These are phyloP conservation scores for Macrostomum lignano DNA, from an alignment of 1,140 invertebrate species.

Conservation along the genomic window DNA sequence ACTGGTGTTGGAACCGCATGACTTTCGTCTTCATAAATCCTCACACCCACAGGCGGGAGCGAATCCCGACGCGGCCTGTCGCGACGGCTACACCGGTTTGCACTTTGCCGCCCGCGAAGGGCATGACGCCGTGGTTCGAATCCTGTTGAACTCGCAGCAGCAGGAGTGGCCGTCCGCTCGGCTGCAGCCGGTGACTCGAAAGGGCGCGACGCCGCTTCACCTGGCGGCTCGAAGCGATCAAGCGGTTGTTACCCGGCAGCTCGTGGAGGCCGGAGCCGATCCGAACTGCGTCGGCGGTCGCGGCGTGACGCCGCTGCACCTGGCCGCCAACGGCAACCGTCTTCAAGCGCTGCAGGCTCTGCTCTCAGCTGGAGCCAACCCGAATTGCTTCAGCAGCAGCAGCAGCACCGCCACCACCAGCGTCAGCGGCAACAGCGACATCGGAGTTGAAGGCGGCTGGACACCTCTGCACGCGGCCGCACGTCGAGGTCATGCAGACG, in stretches of 20 bases:
- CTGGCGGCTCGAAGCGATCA: slow-evolving; percentile 35
- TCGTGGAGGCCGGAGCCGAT: slow-evolving; percentile 7
- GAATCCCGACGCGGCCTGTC: slow-evolving; percentile 40
- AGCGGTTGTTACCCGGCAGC: slow-evolving; percentile 5
- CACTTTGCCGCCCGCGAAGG: slow-evolving; percentile 81
- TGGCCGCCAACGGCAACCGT: slow-evolving; percentile 60
- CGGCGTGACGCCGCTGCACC: slow-evolving; percentile 66
- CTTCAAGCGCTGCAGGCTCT: no score
- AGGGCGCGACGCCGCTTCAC: slow-evolving; percentile 75
- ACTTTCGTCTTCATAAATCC: no score
- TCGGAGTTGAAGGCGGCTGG: slow-evolving; percentile 38
- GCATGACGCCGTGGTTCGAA: slow-evolving; percentile 68
- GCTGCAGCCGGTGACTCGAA: slow-evolving; percentile 45
- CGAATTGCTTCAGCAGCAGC: no score
- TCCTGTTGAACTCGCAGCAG: slow-evolving; percentile 58
- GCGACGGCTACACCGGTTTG: slow-evolving; percentile 64
- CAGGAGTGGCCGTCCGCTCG: slow-evolving; percentile 72
- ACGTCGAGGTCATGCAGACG: slow-evolving; percentile 14
- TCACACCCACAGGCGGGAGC: no score
- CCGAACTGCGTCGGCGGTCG: slow-evolving; percentile 40
- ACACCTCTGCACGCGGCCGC: slow-evolving; percentile 9
- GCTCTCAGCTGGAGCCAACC: no score
- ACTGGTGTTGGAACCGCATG: no score
- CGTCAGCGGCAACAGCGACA: not conserved
- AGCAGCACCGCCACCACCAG: no score